Percentiles rank a stretch among this genome's conserved stretches.
Conservation (phyloP, 2,888 invertebrate species). For the Xestia ashworthii region DNA sequence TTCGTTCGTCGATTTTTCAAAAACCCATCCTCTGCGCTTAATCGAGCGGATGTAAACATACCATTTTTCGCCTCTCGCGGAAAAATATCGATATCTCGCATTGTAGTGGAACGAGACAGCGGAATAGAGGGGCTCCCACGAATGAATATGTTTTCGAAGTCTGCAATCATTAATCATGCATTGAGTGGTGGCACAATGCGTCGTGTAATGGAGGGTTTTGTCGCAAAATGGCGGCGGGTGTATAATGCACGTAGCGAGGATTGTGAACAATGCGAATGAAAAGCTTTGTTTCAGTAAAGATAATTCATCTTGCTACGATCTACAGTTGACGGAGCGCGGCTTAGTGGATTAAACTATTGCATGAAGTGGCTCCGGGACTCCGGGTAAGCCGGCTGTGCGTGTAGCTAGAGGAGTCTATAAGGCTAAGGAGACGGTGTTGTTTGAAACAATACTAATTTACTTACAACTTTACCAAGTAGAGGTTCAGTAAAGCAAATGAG, state of each 20-base stretch:
- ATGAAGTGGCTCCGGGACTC: conserved; percentile 22
- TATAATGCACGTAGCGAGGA: conserved; percentile 73
- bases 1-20: conserved; percentile 83
- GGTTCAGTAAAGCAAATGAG: not conserved
- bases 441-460: conserved; percentile 48
- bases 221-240: conserved; percentile 77
- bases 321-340: conserved; percentile 60
- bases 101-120: conserved; percentile 78
- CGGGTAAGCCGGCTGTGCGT: conserved; percentile 27
- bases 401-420: not conserved
- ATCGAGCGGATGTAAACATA: conserved; percentile 89
- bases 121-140: conserved; percentile 80
- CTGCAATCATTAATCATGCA: conserved; percentile 87
- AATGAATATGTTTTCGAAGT: conserved; percentile 87
- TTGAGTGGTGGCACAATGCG: conserved; percentile 85
- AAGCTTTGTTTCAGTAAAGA: conserved; percentile 78
- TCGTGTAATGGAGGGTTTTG: conserved; percentile 84
- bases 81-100: conserved; percentile 83
- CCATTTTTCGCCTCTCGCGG: conserved; percentile 86
- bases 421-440: conserved; percentile 12
- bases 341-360: conserved; percentile 57
- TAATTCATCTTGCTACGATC: conserved; percentile 75
- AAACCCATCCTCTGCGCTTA: conserved; percentile 84
- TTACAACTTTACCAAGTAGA: not conserved
- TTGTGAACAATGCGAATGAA: conserved; percentile 73